Conservation (phyloP, 2,113 vertebrate genomes). For the Podocnemis expansa region DNA sequence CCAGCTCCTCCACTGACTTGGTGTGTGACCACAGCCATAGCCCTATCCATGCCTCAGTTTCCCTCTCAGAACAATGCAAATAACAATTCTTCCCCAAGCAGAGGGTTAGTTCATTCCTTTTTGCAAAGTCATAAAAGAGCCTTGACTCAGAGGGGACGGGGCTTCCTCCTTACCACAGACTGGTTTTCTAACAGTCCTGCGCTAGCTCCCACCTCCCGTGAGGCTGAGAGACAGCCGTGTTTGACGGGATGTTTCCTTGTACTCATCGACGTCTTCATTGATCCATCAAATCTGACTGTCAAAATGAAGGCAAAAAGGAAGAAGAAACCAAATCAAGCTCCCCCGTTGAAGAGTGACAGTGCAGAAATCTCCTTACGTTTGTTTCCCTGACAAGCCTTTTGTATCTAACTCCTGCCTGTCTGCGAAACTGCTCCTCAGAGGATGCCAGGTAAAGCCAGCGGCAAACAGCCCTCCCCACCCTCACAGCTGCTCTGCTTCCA, state of each 20-base stretch:
- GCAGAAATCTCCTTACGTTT: not conserved
- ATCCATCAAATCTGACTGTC: not conserved
- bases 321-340: not conserved
- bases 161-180: not conserved
- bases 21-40: not conserved
- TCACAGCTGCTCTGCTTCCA: not conserved
- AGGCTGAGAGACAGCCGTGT: not conserved
- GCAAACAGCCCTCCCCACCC: not conserved
- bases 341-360: not conserved
- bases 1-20: not conserved
- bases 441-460: not conserved
- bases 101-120: too few species aligned
- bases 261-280: not conserved
- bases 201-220: too few species aligned
- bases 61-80: not conserved
- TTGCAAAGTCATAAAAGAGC: too few species aligned
- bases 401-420: not conserved
- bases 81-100: not conserved
- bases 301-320: not conserved
- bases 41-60: not conserved
- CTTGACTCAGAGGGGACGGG: not conserved
- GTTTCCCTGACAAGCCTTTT: not conserved
- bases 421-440: not conserved
- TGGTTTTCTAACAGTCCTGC: not conserved
- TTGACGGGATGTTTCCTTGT: not conserved